A percentile compares a stretch with the other conserved stretches of the same genome.
phyloP scores from a whole-genome alignment of 2,113 vertebrate species.

The Rhinogobius similis region DNA sequence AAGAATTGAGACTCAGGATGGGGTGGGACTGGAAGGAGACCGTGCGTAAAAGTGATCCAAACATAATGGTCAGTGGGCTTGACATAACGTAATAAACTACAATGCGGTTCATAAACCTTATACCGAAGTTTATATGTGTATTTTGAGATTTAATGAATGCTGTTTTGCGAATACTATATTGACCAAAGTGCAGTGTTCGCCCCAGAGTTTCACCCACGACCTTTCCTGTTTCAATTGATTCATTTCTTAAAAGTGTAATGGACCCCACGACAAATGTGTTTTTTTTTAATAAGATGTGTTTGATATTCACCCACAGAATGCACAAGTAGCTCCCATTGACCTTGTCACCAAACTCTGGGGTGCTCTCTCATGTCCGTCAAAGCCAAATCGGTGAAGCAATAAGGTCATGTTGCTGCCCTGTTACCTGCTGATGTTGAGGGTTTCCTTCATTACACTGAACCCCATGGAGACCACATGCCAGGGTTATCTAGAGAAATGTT shows the following conservation, averaged over 20 bases:
- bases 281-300: too few relatives aligned
- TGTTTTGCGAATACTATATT: neutral
- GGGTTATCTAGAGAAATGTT: neutral
- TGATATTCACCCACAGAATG: too few relatives aligned
- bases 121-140: neutral
- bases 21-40: neutral
- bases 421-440: slow-evolving; percentile 19
- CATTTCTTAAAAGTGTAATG: too few relatives aligned
- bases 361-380: slow-evolving; percentile 45
- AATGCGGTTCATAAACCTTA: neutral
- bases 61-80: neutral
- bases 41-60: neutral
- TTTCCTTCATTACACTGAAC: neutral
- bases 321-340: too few relatives aligned
- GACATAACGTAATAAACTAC: neutral
- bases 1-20: neutral
- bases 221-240: neutral
- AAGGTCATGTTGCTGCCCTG: slow-evolving; percentile 11
- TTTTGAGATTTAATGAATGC: too few relatives aligned
- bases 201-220: neutral
- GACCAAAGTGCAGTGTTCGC: neutral
- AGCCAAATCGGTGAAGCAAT: slow-evolving; percentile 25
- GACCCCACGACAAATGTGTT: too few relatives aligned
- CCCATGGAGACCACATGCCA: neutral
- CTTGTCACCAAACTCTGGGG: slow-evolving; percentile 21